Evolutionary conservation across 2,113 vertebrate species (phyloP).

Genomic region (Himantopus leucocephalus): DNA sequence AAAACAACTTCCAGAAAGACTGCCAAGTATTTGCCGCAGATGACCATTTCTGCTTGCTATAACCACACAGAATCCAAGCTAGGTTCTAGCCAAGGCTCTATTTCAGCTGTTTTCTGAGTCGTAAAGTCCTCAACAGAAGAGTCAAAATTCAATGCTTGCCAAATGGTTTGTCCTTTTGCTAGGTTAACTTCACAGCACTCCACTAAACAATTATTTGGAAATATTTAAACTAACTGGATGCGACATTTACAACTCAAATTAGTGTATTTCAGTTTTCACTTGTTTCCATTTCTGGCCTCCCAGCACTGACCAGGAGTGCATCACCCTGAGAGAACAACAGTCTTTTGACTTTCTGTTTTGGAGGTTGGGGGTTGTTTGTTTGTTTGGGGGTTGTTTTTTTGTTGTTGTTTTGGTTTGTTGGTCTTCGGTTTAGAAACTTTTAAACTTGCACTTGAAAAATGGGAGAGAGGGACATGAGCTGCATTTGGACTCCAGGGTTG

Average conservation of each 20-base stretch:
- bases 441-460: background rate
- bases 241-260: background rate
- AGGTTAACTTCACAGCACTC: background rate
- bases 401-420: background rate
- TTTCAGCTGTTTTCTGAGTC: background rate
- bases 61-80: background rate
- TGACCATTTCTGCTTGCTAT: background rate
- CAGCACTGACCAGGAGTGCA: background rate
- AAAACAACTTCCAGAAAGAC: background rate
- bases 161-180: background rate
- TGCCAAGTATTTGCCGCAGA: background rate
- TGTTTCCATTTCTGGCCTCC: background rate
- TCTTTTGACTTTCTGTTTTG: background rate
- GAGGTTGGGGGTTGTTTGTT: background rate
- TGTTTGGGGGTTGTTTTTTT: background rate
- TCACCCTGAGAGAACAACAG: background rate
- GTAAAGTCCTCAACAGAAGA: background rate
- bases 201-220: background rate
- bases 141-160: background rate
- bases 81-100: background rate
- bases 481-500: background rate
- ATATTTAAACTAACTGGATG: background rate
- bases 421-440: background rate
- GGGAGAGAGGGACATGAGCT: background rate
- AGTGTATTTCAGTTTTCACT: background rate